Evolutionary conservation across 2,888 invertebrate genomes (phyloP).

Genomic region (Ochlodes sylvanus): DNA sequence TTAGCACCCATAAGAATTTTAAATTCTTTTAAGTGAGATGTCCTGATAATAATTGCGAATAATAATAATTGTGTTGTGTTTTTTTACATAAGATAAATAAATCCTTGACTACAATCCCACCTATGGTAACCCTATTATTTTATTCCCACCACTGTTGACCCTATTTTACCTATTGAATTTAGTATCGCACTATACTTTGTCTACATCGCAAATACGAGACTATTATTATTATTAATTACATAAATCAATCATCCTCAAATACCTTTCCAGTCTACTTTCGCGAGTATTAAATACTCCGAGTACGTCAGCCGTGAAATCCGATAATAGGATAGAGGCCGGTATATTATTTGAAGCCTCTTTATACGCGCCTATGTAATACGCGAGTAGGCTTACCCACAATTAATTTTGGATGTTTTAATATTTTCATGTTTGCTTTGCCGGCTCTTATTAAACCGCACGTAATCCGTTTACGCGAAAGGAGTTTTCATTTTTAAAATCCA

Average conservation of each 20-base stretch:
- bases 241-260: neutral
- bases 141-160: too few relatives aligned
- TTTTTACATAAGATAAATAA: too few relatives aligned
- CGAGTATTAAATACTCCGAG: neutral
- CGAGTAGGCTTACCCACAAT: neutral
- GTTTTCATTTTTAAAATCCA: neutral
- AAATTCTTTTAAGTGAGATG: too few relatives aligned
- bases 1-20: too few relatives aligned
- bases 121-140: too few relatives aligned
- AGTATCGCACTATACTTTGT: too few relatives aligned
- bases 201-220: neutral
- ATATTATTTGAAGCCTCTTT: conserved; percentile 2
- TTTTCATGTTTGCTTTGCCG: neutral
- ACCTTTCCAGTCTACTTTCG: neutral
- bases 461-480: neutral
- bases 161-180: too few relatives aligned
- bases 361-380: neutral
- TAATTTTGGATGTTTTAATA: neutral
- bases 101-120: too few relatives aligned
- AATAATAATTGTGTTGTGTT: too few relatives aligned
- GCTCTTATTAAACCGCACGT: neutral
- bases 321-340: conserved; percentile 7
- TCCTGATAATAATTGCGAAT: too few relatives aligned
- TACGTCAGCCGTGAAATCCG: conserved; percentile 9
- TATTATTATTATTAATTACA: too few relatives aligned